Base-by-base conservation (phyloP, 2,888 invertebrate genomes). In the Acanthosoma haemorrhoidale region DNA sequence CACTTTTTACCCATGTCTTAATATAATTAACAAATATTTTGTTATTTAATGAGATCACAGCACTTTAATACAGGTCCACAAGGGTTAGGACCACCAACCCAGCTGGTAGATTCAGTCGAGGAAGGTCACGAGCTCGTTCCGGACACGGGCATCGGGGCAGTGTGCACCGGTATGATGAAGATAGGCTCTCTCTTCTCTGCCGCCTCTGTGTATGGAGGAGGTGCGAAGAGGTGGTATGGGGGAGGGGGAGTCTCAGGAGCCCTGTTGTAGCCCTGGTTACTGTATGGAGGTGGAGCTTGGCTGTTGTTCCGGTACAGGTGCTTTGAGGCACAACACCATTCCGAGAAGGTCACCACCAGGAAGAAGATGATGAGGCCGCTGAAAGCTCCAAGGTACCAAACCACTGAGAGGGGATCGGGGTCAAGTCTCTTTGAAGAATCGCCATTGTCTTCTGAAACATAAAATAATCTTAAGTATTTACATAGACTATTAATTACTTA, bases 361-460 rank as follows among this genome's bases (percentile, higher is more conserved):
- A 84, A 84, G 77, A 84, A 84, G 4, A 82, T 81, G 2, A 84
- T 83, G 18, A 85, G 77, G 1, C 84, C 84, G 4, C 84, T 84
- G 75, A 84, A 84, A 2, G 84, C 84, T 2, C 83, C 84, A 63
- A 84, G 81, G 79, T 84, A 84, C 84, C 84, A 84, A 5, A 84
- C 80, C 67, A 84, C 82, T 29, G 84, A 84, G 83, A 84, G 84
- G 0, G 83, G 82, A 75, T 83, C 83, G 75, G 82, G 74, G 39
- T 74, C 75, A 15, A 64, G 5, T 16, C 64, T 39, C 29, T 38
- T 41, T 15, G 64, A 13, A 2, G 41, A 31, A 8, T 31, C 32
- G n/a, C 38, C 64, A 31, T 39, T 25, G 15, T 38, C 64, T 29
- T 64, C 64, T 64, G 29, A 41, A 64, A 64, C 9, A 63, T 31